phyloP scores from a whole-genome alignment of 2,888 invertebrate genomes.

The Ophioninae sp. region DNA sequence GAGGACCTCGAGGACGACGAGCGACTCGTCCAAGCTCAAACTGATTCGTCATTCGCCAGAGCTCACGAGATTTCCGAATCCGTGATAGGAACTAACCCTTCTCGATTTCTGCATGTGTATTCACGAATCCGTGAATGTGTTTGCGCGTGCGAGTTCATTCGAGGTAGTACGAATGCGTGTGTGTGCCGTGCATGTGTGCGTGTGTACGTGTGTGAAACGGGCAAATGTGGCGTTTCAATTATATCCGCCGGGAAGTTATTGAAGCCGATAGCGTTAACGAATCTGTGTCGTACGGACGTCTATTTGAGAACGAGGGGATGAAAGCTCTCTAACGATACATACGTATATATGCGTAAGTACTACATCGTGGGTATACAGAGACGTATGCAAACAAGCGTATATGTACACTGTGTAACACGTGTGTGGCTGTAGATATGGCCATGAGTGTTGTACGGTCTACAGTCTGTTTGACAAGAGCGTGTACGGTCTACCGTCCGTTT shows the following conservation, averaged over 20 bases:
- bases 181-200: not conserved
- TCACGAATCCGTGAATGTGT: not conserved
- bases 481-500: too few relatives aligned
- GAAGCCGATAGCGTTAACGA: conserved; percentile 23
- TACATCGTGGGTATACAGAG: not conserved
- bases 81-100: conserved; percentile 31
- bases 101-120: not conserved
- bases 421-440: not conserved
- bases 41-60: conserved; percentile 30
- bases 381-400: not conserved
- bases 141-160: not conserved
- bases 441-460: too few relatives aligned
- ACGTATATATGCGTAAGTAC: conserved; percentile 1
- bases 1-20: conserved; percentile 26
- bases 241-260: conserved; percentile 31
- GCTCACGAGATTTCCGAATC: conserved; percentile 13
- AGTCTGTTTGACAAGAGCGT: too few relatives aligned
- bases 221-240: conserved; percentile 9
- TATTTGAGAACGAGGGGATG: conserved; percentile 15
- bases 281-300: conserved; percentile 18
- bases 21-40: conserved; percentile 52
- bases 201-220: not conserved
- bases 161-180: not conserved
- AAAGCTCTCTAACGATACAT: conserved; percentile 27
- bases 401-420: not conserved